Evolutionary conservation across 2,797 vertebrate genomes (phyloP).

Genomic region (Champsocephalus gunnari): DNA sequence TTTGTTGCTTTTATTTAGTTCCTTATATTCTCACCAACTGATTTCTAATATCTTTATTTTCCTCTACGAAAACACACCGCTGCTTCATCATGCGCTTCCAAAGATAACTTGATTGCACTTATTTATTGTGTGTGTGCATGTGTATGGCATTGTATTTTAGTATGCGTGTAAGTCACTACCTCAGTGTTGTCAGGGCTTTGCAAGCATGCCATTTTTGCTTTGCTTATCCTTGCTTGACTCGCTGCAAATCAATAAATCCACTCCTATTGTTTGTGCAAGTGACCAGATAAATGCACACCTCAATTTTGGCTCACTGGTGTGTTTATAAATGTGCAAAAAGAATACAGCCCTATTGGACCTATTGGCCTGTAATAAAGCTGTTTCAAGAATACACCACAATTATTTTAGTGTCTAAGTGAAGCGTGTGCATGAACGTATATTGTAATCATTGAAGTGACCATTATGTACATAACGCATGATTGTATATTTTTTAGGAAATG

Average conservation of each 20-base stretch:
- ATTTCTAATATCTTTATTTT: conserved; percentile 15
- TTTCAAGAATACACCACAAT: not conserved
- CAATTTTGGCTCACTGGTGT: conserved; percentile 11
- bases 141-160: conserved; percentile 37
- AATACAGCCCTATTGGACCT: conserved; percentile 25
- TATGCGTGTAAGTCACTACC: conserved; percentile 39
- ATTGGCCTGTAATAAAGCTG: conserved; percentile 20
- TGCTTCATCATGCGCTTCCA: conserved; percentile 3
- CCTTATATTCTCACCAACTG: not conserved
- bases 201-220: conserved; percentile 37
- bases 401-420: not conserved
- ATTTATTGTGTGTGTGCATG: conserved; percentile 15
- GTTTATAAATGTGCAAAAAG: conserved; percentile 36
- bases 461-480: not conserved
- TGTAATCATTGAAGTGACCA: not conserved
- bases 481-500: too few relatives aligned
- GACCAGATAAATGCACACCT: conserved; percentile 53
- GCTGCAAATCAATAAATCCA: conserved; percentile 54
- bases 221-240: conserved; percentile 26
- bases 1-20: conserved; percentile 11
- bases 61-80: not conserved
- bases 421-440: not conserved
- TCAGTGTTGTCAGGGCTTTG: conserved; percentile 45
- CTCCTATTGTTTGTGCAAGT: conserved; percentile 50
- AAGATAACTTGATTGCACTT: conserved; percentile 33